Evolutionary conservation across 2,888 invertebrate species (phyloP).

Genomic region (Chymomyza fuscimana): DNA sequence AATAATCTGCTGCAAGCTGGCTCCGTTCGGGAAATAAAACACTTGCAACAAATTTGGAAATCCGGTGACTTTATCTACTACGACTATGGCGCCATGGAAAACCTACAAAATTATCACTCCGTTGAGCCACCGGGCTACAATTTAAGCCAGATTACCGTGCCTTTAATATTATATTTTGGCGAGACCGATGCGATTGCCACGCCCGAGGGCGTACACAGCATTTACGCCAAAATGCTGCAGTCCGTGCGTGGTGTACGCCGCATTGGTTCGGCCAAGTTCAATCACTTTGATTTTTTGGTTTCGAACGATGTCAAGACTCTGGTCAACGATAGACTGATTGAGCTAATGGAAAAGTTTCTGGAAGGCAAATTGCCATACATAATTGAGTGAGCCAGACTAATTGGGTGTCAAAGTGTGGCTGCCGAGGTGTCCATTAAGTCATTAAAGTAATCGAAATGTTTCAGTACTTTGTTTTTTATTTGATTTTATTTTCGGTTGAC

Average conservation of each 20-base stretch:
- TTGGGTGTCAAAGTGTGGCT: slow-evolving; percentile 33
- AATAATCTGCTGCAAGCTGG: slow-evolving; percentile 71
- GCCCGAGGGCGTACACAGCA: slow-evolving; percentile 65
- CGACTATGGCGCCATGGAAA: slow-evolving; percentile 69
- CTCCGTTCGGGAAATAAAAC: slow-evolving; percentile 66
- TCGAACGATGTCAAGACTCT: slow-evolving; percentile 58
- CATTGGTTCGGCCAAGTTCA: slow-evolving; percentile 64
- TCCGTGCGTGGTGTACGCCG: slow-evolving; percentile 62
- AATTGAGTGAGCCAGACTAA: slow-evolving; percentile 59
- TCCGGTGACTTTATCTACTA: slow-evolving; percentile 76
- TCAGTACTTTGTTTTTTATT: background rate
- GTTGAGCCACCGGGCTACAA: slow-evolving; percentile 67
- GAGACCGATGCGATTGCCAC: slow-evolving; percentile 74
- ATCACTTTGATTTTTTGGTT: slow-evolving; percentile 74
- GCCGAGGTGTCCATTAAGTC: slow-evolving; percentile 46
- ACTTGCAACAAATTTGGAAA: slow-evolving; percentile 71
- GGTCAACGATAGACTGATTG: slow-evolving; percentile 70
- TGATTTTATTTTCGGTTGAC: background rate
- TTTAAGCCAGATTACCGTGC: slow-evolving; percentile 58
- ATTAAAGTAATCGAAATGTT: slow-evolving; percentile 34
- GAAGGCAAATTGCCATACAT: slow-evolving; percentile 62
- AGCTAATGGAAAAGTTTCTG: slow-evolving; percentile 63
- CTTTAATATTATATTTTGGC: slow-evolving; percentile 70
- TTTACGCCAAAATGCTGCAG: slow-evolving; percentile 65
- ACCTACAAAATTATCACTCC: slow-evolving; percentile 57